phyloP scores from a whole-genome alignment of 1,140 invertebrate species.

The Aporrectodea caliginosa region DNA sequence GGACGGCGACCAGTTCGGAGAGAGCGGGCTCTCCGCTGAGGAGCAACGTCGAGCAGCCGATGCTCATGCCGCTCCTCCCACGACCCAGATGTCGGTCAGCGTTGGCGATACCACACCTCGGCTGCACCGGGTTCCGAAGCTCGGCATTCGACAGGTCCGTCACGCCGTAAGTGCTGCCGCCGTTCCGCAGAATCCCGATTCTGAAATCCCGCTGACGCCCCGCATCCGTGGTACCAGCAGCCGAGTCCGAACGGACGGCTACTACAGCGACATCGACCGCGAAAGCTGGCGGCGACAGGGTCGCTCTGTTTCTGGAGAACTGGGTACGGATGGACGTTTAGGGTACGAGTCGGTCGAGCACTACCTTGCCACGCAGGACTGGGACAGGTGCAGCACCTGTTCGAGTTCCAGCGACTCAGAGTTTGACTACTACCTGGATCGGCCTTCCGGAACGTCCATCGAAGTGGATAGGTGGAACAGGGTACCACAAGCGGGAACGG shows the following conservation, averaged over 20 bases:
- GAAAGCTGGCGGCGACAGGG: background rate
- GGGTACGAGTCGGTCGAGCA: background rate
- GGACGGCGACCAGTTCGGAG: background rate
- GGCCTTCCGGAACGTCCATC: slow-evolving; percentile 61
- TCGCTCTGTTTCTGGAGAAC: background rate
- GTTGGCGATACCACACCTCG: background rate
- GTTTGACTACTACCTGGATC: slow-evolving; percentile 69
- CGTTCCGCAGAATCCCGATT: background rate
- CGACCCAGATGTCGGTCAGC: background rate
- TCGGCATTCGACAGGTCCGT: background rate
- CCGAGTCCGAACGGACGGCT: background rate
- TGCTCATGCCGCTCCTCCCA: too few relatives aligned
- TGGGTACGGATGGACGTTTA: background rate
- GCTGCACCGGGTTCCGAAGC: background rate
- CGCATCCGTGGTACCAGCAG: background rate
- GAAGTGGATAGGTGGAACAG: background rate
- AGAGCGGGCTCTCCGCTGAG: background rate
- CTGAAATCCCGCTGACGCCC: background rate
- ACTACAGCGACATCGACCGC: slow-evolving; percentile 1
- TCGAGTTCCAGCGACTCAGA: slow-evolving; percentile 70
- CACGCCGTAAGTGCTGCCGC: background rate
- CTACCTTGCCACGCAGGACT: slow-evolving; percentile 18
- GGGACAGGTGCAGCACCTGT: slow-evolving; percentile 72
- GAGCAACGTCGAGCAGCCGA: too few relatives aligned
- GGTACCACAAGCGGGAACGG: background rate